Evolutionary conservation across 2,888 invertebrate species (phyloP).

Genomic region (Ormyrus thymus): DNA sequence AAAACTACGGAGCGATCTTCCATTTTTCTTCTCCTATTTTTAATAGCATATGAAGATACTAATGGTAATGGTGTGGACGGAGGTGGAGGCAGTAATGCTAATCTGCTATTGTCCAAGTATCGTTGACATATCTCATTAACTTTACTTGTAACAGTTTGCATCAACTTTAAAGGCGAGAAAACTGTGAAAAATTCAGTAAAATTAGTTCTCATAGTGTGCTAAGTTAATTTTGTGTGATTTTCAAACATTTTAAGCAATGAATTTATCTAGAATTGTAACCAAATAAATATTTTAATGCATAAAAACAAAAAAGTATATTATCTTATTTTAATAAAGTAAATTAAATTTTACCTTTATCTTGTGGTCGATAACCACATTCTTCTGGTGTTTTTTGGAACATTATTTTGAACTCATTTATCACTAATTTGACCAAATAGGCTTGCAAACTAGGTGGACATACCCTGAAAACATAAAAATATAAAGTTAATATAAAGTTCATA

Average conservation of each 20-base stretch:
- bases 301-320: not conserved
- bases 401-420: conserved; percentile 81
- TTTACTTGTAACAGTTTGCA: conserved; percentile 84
- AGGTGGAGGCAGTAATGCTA: conserved; percentile 80
- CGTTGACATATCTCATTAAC: conserved; percentile 84
- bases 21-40: conserved; percentile 91
- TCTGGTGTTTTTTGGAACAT: conserved; percentile 81
- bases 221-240: conserved; percentile 14
- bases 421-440: conserved; percentile 81
- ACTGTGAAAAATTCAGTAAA: conserved; percentile 76
- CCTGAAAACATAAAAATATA: conserved; percentile 76
- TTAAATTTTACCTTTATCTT: conserved; percentile 78
- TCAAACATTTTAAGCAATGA: conserved; percentile 14
- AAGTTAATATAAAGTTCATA: not conserved
- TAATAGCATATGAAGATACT: conserved; percentile 83
- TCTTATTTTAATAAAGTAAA: conserved; percentile 4
- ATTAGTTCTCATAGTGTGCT: conserved; percentile 35
- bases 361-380: conserved; percentile 80
- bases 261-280: conserved; percentile 12
- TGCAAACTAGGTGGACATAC: conserved; percentile 83
- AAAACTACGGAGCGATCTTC: conserved; percentile 93
- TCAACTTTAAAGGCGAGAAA: conserved; percentile 83
- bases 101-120: conserved; percentile 82
- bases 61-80: conserved; percentile 75
- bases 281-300: conserved; percentile 25